These are phyloP conservation scores for Xylota sylvarum DNA, from an alignment of 2,888 invertebrate species.

Conservation along the genomic window DNA sequence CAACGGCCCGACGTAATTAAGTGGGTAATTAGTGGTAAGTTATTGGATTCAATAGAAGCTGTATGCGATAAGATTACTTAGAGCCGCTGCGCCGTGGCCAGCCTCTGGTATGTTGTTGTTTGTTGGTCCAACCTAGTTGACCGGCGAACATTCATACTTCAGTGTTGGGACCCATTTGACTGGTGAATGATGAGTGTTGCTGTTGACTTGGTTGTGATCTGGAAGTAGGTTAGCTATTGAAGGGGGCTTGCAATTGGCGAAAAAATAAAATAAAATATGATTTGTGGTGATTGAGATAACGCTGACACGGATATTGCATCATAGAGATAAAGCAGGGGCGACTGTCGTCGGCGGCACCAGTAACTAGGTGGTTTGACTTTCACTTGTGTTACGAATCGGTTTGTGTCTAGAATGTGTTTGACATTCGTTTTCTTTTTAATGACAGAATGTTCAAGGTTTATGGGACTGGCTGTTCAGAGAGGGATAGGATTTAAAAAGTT, in stretches of 20 bases:
- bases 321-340: constrained; percentile 40
- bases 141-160: constrained; percentile 25
- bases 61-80: constrained; percentile 65
- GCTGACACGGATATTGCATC: constrained; percentile 65
- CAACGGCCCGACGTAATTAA: constrained; percentile 59
- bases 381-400: constrained; percentile 37
- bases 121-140: constrained; percentile 32
- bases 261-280: constrained; percentile 37
- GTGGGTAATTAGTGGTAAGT: constrained; percentile 75
- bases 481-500: neutral
- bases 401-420: constrained; percentile 28
- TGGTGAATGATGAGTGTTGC: constrained; percentile 69
- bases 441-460: neutral
- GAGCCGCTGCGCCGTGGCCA: constrained; percentile 8
- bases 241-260: constrained; percentile 30
- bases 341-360: constrained; percentile 4
- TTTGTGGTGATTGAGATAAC: constrained; percentile 65
- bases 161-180: constrained; percentile 46
- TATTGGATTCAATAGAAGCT: constrained; percentile 75
- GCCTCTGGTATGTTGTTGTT: constrained; percentile 33
- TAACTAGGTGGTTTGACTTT: constrained; percentile 45
- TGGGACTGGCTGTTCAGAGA: neutral
- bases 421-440: constrained; percentile 13
- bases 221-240: constrained; percentile 51
- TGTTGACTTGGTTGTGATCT: constrained; percentile 45